A percentile compares a stretch with the other conserved stretches of the same genome.
Evolutionary conservation across 2,797 vertebrate species (phyloP).

Genomic region (Simalia tracyae): DNA sequence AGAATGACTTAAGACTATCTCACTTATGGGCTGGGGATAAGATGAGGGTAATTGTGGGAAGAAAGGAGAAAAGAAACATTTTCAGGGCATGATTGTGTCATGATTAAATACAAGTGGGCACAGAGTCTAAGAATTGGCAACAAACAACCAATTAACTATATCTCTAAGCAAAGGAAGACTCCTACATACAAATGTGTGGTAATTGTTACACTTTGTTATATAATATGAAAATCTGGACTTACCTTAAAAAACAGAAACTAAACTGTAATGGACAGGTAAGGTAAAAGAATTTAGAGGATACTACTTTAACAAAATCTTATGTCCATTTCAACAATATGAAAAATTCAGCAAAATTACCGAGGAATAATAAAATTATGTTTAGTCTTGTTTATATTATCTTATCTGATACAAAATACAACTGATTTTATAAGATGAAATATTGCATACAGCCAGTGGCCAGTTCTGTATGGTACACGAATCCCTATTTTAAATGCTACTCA

Average conservation of each 20-base stretch:
- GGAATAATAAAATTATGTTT: not conserved
- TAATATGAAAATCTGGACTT: not conserved
- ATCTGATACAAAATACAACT: not conserved
- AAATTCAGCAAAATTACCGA: not conserved
- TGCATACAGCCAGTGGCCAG: not conserved
- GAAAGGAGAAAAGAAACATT: not conserved
- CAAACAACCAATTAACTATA: not conserved
- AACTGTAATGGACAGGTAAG: not conserved
- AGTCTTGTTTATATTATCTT: not conserved
- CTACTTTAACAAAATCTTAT: not conserved
- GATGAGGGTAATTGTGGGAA: not conserved
- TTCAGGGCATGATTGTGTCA: not conserved
- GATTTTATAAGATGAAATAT: not conserved
- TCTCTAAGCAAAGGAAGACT: not conserved
- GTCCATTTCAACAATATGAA: not conserved
- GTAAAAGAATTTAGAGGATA: not conserved
- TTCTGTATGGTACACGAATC: not conserved
- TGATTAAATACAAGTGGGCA: not conserved
- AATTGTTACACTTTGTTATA: not conserved
- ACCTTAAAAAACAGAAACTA: slow-evolving; percentile 6
- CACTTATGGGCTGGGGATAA: not conserved
- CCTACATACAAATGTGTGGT: not conserved
- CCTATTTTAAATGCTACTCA: not conserved
- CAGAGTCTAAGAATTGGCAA: not conserved
- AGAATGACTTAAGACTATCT: not conserved